phyloP scores from a whole-genome alignment of 2,797 vertebrate genomes.

The Poeciliopsis presidionis region DNA sequence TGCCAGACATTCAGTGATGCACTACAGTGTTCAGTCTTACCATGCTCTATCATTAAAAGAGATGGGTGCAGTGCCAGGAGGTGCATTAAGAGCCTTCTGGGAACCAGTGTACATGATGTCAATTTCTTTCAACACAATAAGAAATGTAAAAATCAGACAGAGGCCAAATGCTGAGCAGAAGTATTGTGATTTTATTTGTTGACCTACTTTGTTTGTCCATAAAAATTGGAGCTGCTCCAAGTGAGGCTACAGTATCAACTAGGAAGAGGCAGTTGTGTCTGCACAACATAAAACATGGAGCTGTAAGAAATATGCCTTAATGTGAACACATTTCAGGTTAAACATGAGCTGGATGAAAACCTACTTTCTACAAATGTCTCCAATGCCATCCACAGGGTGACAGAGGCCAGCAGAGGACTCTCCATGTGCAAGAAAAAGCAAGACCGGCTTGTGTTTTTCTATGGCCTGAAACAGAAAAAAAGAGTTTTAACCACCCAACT shows the following conservation, averaged over 20 bases:
- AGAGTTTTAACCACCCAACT: neutral
- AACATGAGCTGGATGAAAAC: constrained; percentile 30
- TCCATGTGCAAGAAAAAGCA: constrained; percentile 94
- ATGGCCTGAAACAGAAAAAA: constrained; percentile 78
- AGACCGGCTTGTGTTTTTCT: constrained; percentile 83
- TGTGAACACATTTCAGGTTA: neutral
- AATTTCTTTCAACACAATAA: constrained; percentile 81
- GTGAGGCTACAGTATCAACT: constrained; percentile 92
- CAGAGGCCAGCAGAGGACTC: constrained; percentile 93
- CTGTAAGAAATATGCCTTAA: constrained; percentile 1
- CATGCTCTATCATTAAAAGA: constrained; percentile 93
- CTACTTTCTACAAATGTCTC: constrained; percentile 91
- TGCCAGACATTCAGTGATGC: neutral
- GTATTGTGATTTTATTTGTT: neutral
- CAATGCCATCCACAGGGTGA: constrained; percentile 90
- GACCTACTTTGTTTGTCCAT: constrained; percentile 94
- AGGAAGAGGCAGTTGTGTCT: constrained; percentile 92
- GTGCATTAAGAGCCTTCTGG: constrained; percentile 92
- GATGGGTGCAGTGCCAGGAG: constrained; percentile 91
- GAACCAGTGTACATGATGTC: constrained; percentile 92
- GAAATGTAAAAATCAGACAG: constrained; percentile 11
- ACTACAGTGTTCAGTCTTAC: constrained; percentile 68
- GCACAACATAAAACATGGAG: neutral
- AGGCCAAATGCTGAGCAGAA: neutral
- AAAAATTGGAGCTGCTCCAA: constrained; percentile 90